Evolutionary conservation across 2,888 invertebrate genomes (phyloP), one percentile per base, ranked within the genome.

Genomic region (Serrognathus titanus): DNA sequence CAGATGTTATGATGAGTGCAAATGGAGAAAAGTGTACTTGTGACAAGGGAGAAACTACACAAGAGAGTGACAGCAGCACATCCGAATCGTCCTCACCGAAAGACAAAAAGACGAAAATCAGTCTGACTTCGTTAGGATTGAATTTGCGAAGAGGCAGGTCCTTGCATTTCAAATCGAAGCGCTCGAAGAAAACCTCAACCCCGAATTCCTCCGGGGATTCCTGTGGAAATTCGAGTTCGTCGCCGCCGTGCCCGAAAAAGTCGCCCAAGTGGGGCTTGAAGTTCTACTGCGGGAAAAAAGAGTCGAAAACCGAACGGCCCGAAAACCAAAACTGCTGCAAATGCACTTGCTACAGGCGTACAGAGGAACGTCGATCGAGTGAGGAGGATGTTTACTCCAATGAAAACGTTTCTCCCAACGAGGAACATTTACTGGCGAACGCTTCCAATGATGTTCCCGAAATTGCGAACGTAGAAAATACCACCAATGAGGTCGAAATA

Each of bases 211-310:
- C 43, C 11, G 39, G 39, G 11, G 39, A 39, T 39, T 39, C 9
- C 43, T 9, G 43, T 16, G 43, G 3, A 13, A 20, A 9, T 20
- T 8, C 43, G 16, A 16, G 4, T 20, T 11, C 12, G 13, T 11
- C 16, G 8, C 16, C 11, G 11, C 7, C 40, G n/a, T 61, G 50
- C 20, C 53, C 64, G 24, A 74, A 75, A 57, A 77, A 75, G 61
- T 71, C 73, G 11, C 70, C 74, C 7, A 76, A 75, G 65, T 78
- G 77, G 77, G 69, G 71, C 35, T 69, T 75, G 64, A 75, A 73
- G 62, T 75, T 76, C 54, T 74, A 71, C 55, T 76, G 71, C 57
- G 64, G 72, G 31, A 77, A 75, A 55, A 73, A 74, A 59, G 73
- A 73, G 58, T 58, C 70, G 12, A 74, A 75, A 52, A 49, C 16